These are phyloP conservation scores for Drosophila yooni DNA, from an alignment of 2,888 invertebrate species.

Conservation along the genomic window DNA sequence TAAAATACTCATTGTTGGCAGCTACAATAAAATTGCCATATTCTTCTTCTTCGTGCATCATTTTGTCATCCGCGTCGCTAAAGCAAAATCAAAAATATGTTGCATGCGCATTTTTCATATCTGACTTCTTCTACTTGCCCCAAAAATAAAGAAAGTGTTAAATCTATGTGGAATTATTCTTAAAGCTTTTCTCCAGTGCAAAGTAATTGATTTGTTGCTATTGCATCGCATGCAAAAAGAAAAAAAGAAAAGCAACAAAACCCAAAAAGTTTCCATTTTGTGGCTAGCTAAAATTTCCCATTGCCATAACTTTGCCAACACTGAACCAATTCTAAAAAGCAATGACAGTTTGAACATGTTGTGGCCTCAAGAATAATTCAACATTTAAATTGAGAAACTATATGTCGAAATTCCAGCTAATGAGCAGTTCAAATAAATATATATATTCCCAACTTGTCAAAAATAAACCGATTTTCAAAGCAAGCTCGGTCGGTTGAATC, in stretches of 20 bases:
- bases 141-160: not conserved
- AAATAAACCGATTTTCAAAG: not conserved
- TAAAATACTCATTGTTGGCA: not conserved
- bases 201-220: not conserved
- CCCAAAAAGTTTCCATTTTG: not conserved
- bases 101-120: not conserved
- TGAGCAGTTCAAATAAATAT: not conserved
- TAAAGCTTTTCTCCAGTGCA: no score
- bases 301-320: not conserved
- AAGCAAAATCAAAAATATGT: not conserved
- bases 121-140: not conserved
- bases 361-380: not conserved
- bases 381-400: not conserved
- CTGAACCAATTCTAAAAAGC: not conserved
- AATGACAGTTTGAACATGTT: accelerated
- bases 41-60: not conserved
- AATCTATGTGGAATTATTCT: no score
- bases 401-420: not conserved
- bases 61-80: not conserved
- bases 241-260: not conserved
- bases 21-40: not conserved
- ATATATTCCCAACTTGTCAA: not conserved
- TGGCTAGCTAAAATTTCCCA: not conserved
- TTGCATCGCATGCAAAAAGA: no score
- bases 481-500: not conserved